Evolutionary conservation across 1,140 invertebrate species (phyloP), one percentile per base, ranked within the genome.

Genomic region (Aporrectodea caliginosa): DNA sequence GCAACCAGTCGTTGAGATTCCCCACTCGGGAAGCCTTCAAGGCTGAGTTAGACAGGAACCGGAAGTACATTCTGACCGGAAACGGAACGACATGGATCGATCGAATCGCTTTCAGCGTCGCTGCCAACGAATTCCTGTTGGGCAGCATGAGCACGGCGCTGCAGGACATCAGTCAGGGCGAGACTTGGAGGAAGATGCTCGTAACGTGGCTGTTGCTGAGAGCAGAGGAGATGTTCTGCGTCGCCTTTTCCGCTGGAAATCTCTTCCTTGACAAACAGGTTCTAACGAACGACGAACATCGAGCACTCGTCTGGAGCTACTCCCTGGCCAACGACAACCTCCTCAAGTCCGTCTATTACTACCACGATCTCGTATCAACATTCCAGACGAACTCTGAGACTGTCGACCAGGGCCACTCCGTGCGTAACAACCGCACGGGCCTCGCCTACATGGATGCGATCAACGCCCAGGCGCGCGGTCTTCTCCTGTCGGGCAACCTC

Each of bases 211-310:
- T 77, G 30, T 68, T 80, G 0, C 58, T 77, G 22, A 34, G 33
- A 34, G 73, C 79, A 12, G 30, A 34, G 16, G 73, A 80, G 32
- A 34, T 72, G 29, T 80, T 77, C 75, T 31, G 73, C 29, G n/a
- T 27, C 35, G 74, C 34, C 31, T 31, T n/a, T 29, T 31, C 68
- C 34, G 0, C 71, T 16, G 79, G 79, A 22, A 58, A 22, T 22
- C 43, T 58, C 29, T 68, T 58, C 27, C 58, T 29, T 29, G 1
- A 1, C 35, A 14, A 6, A 1, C 14, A 29, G 30, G 58, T 1
- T 29, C 75, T 77, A 27, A 32, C 34, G 16, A 22, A n/a, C 2
- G 2, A 16, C 0, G 35, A 58, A 58, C 43, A 58, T 6, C 43
- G 22, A 6, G 33, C 34, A 14, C 35, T 58, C 33, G 29, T 76